These are phyloP conservation scores for Pammene aurita DNA, from an alignment of 2,888 invertebrate genomes.

Conservation along the genomic window DNA sequence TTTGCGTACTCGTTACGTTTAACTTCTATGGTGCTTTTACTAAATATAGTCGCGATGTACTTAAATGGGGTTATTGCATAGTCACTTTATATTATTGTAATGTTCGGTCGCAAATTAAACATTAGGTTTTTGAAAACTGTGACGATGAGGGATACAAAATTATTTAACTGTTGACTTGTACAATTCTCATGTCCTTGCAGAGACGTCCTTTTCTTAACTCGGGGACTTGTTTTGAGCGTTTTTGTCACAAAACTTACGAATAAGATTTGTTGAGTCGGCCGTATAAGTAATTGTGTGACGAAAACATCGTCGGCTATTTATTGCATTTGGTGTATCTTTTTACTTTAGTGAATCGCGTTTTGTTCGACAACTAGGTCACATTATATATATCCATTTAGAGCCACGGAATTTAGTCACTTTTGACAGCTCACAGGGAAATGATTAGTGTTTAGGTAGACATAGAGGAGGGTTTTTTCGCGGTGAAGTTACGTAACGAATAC, in stretches of 20 bases:
- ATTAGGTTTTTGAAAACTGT: background rate
- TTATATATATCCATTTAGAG: slow-evolving; percentile 15
- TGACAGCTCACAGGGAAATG: slow-evolving; percentile 37
- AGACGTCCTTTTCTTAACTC: background rate
- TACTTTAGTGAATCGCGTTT: slow-evolving; percentile 5
- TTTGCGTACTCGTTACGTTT: slow-evolving; percentile 49
- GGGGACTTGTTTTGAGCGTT: background rate
- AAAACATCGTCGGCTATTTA: background rate
- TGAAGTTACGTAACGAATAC: slow-evolving; percentile 22
- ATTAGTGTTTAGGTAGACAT: slow-evolving; percentile 21
- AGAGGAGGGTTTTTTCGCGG: slow-evolving; percentile 20
- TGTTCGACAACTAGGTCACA: slow-evolving; percentile 11
- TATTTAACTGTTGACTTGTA: background rate
- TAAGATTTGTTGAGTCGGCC: background rate
- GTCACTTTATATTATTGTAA: slow-evolving; percentile 28
- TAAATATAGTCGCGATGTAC: slow-evolving; percentile 58
- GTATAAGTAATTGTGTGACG: background rate
- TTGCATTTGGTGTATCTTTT: background rate
- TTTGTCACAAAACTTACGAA: background rate
- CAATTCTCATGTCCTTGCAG: background rate
- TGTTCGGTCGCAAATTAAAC: slow-evolving; percentile 28
- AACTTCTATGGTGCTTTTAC: slow-evolving; percentile 62
- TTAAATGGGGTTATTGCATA: slow-evolving; percentile 46
- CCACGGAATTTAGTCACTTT: slow-evolving; percentile 38
- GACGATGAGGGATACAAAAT: background rate